phyloP scores from a whole-genome alignment of 1,140 invertebrate genomes.

The Eurytemora carolleeae region DNA sequence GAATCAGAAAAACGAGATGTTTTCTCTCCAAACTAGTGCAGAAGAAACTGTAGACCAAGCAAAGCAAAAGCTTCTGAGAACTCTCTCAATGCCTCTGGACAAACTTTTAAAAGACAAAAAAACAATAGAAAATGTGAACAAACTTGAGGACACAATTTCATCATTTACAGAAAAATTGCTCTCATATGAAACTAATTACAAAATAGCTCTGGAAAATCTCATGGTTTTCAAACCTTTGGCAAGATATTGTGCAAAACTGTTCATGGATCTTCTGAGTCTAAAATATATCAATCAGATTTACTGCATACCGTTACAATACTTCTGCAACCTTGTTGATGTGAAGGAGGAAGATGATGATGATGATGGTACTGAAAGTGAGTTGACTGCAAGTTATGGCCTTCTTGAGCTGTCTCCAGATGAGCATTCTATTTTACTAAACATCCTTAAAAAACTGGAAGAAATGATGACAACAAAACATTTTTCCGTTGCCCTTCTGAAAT shows the following conservation, averaged over 20 bases:
- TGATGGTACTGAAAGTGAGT: background rate
- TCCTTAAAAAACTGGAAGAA: background rate
- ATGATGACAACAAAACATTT: background rate
- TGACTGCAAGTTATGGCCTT: background rate
- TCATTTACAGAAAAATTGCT: background rate
- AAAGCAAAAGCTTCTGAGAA: background rate
- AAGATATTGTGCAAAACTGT: background rate
- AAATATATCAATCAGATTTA: background rate
- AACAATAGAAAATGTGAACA: background rate
- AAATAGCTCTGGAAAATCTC: background rate
- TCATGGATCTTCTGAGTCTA: background rate
- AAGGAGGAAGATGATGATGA: background rate
- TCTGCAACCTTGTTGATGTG: background rate
- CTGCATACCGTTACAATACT: background rate
- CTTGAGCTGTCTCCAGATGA: background rate
- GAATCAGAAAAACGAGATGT: background rate
- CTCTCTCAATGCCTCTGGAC: background rate
- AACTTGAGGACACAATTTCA: background rate
- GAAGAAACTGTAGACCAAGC: background rate
- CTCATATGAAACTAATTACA: background rate
- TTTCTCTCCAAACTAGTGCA: background rate
- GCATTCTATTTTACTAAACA: background rate
- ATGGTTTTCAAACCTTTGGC: background rate
- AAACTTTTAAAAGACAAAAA: background rate
- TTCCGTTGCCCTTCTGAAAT: background rate